These are phyloP conservation scores for Riptortus pedestris DNA, from an alignment of 1,140 invertebrate species.

Conservation along the genomic window DNA sequence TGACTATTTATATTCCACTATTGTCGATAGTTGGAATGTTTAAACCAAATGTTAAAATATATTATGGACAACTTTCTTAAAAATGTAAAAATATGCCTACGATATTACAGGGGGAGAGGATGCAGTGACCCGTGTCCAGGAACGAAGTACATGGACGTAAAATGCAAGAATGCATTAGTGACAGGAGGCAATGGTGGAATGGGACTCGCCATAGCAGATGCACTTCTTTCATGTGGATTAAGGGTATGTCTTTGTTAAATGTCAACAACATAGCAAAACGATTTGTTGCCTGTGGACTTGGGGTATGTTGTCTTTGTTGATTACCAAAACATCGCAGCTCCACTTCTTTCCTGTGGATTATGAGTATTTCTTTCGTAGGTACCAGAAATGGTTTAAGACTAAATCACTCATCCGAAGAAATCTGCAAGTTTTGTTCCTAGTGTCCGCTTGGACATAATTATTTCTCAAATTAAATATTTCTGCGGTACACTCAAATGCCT, in stretches of 20 bases:
- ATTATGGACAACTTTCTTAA: too few relatives aligned
- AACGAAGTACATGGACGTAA: background rate
- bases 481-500: too few relatives aligned
- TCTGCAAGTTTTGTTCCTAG: background rate
- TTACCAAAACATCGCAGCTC: too few relatives aligned
- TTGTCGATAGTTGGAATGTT: too few relatives aligned
- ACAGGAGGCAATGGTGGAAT: background rate
- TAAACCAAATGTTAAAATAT: too few relatives aligned
- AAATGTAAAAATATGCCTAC: too few relatives aligned
- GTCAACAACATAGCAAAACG: background rate
- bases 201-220: background rate
- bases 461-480: too few relatives aligned
- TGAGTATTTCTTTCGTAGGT: background rate
- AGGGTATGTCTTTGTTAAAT: background rate
- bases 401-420: background rate
- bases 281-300: background rate
- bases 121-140: background rate
- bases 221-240: background rate
- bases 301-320: background rate
- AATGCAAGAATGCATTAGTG: background rate
- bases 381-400: background rate
- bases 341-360: too few relatives aligned
- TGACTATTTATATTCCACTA: too few relatives aligned
- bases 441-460: too few relatives aligned
- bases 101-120: too few relatives aligned